Evolutionary conservation across 2,888 invertebrate species (phyloP), one percentile per base, ranked within the genome.

Genomic region (Papilio demoleus): DNA sequence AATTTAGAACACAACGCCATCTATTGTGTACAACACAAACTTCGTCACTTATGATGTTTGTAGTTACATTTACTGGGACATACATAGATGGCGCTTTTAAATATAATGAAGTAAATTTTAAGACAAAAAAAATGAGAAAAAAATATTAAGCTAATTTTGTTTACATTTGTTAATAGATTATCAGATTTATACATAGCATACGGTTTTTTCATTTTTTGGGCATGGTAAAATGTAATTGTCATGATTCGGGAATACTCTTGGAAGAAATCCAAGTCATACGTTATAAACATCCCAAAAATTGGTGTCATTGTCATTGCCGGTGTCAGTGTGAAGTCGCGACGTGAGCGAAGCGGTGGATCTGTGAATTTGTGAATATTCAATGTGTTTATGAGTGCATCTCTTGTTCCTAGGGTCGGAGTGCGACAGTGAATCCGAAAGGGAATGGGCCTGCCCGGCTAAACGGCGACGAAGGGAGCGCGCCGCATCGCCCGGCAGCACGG

Each of bases 361-460:
- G 68, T 60, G 64, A 31, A 59, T 59, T 64, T 38, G 60, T 60
- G 31, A 56, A 42, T 58, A 53, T 50, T 53, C 14, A n/a, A 59
- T 24, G 59, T 12, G 27, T 31, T 68, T 73, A 79, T 74, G 76
- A 78, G 70, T 70, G 70, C 9, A 72, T 69, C 67, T 53, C 40
- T 64, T 67, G 59, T 72, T 72, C 73, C 69, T 72, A 92, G 92
- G 91, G 70, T 92, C 92, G 72, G 94, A 94, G 82, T 92, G 90
- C 79, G 94, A 94, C 83, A 94, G 94, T 83, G 94, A 94, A 77
- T 96, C 96, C 70, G 96, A 96, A 85, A 93, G 96, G 72, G 96
- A 96, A 88, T 93, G 95, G 84, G 95, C 95, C 71, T 96, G 96
- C 79, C 96, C 96, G 61, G 95, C 96, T 62, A 96, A 96, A 86